Evolutionary conservation across 2,888 invertebrate genomes (phyloP).

Genomic region (Molanna angustata): DNA sequence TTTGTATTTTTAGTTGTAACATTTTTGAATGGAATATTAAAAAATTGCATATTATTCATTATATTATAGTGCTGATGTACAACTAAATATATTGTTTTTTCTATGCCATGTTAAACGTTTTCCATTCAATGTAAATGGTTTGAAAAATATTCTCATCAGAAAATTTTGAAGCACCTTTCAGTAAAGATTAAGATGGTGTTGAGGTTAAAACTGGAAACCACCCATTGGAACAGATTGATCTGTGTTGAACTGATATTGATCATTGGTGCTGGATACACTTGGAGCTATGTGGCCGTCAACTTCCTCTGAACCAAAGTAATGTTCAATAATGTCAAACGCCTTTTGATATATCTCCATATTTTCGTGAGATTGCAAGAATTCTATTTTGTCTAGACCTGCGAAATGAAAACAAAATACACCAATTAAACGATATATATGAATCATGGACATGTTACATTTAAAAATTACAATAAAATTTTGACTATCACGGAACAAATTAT

Average conservation of each 20-base stretch:
- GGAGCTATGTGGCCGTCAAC: conserved; percentile 81
- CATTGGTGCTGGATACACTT: conserved; percentile 64
- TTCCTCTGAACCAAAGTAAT: conserved; percentile 92
- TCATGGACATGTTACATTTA: no score
- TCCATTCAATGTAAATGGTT: no score
- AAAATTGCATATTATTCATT: no score
- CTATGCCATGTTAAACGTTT: no score
- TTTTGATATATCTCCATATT: conserved; percentile 97
- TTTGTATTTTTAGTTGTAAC: no score
- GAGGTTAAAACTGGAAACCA: conserved; percentile 74
- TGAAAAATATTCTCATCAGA: no score
- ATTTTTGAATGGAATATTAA: no score
- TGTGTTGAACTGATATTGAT: conserved; percentile 71
- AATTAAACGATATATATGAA: no score
- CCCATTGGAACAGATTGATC: conserved; percentile 74
- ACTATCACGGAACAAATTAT: no score
- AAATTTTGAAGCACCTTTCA: not conserved
- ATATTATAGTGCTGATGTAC: no score
- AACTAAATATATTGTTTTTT: no score
- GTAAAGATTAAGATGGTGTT: not conserved
- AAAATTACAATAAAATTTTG: no score
- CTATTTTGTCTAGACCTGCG: conserved; percentile 93
- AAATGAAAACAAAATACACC: conserved; percentile 34
- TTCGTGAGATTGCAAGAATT: conserved; percentile 95
- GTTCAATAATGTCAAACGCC: conserved; percentile 95